Percentiles rank a stretch among this genome's conserved stretches.
Conservation (phyloP, 30 jellyfish, hydroid and myxozoan genomes). For the Cassiopea andromeda region DNA sequence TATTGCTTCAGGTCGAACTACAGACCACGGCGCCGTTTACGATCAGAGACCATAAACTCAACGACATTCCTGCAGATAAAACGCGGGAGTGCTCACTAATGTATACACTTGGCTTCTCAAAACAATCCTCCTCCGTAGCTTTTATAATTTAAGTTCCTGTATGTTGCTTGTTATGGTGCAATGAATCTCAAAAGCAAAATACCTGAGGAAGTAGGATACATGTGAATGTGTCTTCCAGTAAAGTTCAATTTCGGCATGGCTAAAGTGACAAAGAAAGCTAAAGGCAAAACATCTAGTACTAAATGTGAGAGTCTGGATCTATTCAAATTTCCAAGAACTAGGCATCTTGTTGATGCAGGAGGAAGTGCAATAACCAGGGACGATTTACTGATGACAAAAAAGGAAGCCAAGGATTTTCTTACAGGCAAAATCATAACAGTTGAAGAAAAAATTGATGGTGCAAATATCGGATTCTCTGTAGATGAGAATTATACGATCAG, state of each 20-base stretch:
- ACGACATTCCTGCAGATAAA: neutral
- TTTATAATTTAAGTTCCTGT: neutral
- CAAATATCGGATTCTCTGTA: slow-evolving; percentile 85
- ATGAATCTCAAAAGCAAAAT: neutral
- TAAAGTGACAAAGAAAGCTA: neutral
- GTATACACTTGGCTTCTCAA: neutral
- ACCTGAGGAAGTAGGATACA: no score
- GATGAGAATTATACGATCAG: slow-evolving; percentile 40
- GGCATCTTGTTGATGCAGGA: slow-evolving; percentile 89
- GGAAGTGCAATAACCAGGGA: slow-evolving; percentile 85
- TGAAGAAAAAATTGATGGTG: slow-evolving; percentile 96
- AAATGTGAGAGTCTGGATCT: slow-evolving; percentile 21
- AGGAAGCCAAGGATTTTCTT: slow-evolving; percentile 68
- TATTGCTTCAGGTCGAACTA: neutral
- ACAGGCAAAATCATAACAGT: slow-evolving; percentile 40
- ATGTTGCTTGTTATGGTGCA: neutral
- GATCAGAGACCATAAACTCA: neutral
- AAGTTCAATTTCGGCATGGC: neutral
- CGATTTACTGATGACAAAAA: slow-evolving; percentile 80
- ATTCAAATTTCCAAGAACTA: slow-evolving; percentile 85
- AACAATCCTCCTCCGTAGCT: no score
- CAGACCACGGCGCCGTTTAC: slow-evolving; percentile 15
- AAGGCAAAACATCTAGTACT: neutral
- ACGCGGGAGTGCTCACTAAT: neutral
- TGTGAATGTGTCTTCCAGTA: neutral